Base-by-base conservation (phyloP, 2,797 vertebrate genomes). In the Okamejei kenojei region DNA sequence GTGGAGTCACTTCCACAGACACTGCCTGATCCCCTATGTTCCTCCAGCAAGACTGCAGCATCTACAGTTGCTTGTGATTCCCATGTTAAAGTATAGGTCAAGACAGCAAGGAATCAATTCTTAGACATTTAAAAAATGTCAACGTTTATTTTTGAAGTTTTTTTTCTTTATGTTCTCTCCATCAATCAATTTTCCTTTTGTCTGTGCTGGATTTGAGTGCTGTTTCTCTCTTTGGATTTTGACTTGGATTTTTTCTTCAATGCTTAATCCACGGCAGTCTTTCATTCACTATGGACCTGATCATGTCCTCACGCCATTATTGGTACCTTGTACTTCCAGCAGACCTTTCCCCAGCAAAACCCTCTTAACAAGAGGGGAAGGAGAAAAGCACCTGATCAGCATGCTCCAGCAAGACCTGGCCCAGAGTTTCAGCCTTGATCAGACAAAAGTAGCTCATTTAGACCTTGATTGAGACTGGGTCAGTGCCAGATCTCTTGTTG, bases 401-500 rank as follows among this genome's bases (percentile, higher is more conserved):
- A 54, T 54, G 15, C 23, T 7, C 82, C 29, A 78, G 76, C 76
- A 77, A 77, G 76, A 78, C 35, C 77, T 35, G 13, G 61, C 84
- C 61, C 84, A 35, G 63, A 65, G 61, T 65, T 65, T 88, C 61
- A 32, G 63, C 61, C 61, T 19, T 2, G n/a, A 65, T n/a, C 84
- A 88, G 61, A 32, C 29, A 88, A 65, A 65, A 21, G 84, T 32
- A n/a, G 84, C 61, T 65, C 58, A 88, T 88, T 71, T 74, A 54
- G 68, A 73, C 2, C 88, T 73, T 73, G 35, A 74, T 54, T 74
- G 88, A 91, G 88, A 45, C 88, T 86, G 82, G 82, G 61, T 86
- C 15, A 35, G 29, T 74, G 71, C 90, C 90, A 73, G 38, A 74
- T 13, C 90, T 54, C 68, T 45, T 23, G 45, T 74, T 73, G 68